Percentiles rank a stretch among this genome's conserved stretches.
Conservation (phyloP, 2,888 invertebrate species). For the Mythimna vitellina region DNA sequence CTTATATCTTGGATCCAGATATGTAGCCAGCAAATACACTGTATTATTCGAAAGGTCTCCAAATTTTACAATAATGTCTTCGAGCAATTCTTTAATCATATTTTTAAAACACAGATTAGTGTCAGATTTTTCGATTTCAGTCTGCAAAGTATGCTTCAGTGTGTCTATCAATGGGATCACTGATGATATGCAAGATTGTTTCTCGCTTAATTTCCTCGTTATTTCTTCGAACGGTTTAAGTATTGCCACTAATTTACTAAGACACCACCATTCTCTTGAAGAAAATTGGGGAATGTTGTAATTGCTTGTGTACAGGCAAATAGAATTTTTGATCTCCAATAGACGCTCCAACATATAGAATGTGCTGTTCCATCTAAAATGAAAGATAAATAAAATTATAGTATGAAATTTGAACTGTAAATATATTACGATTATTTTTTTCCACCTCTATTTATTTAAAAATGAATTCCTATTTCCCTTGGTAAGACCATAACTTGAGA, state of each 20-base stretch:
- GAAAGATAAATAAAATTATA: not conserved
- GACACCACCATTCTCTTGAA: constrained; percentile 8
- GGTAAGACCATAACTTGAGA: too few species aligned
- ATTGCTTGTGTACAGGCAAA: constrained; percentile 5
- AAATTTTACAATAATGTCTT: constrained; percentile 28
- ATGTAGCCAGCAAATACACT: constrained; percentile 21
- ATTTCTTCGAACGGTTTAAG: constrained; percentile 36
- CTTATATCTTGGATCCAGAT: constrained; percentile 27
- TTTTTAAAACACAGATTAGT: not conserved
- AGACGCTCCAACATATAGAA: constrained; percentile 23
- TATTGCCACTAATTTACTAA: constrained; percentile 13
- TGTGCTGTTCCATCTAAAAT: constrained; percentile 30
- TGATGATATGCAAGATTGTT: constrained; percentile 27
- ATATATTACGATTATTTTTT: not conserved
- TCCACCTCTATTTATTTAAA: too few species aligned
- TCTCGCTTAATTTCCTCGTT: not conserved
- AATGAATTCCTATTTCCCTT: too few species aligned
- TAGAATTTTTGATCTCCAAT: constrained; percentile 24
- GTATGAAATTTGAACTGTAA: too few species aligned
- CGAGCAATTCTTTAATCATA: constrained; percentile 5
- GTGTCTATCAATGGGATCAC: constrained; percentile 25
- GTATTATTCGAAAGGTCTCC: constrained; percentile 22
- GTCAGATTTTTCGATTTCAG: constrained; percentile 7
- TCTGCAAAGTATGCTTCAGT: constrained; percentile 20
- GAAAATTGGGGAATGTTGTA: constrained; percentile 24